Percentiles rank a stretch among this genome's conserved stretches.
These are phyloP conservation scores for Smutsia temminckii DNA, from an alignment of 2,797 vertebrate genomes.

Conservation along the genomic window DNA sequence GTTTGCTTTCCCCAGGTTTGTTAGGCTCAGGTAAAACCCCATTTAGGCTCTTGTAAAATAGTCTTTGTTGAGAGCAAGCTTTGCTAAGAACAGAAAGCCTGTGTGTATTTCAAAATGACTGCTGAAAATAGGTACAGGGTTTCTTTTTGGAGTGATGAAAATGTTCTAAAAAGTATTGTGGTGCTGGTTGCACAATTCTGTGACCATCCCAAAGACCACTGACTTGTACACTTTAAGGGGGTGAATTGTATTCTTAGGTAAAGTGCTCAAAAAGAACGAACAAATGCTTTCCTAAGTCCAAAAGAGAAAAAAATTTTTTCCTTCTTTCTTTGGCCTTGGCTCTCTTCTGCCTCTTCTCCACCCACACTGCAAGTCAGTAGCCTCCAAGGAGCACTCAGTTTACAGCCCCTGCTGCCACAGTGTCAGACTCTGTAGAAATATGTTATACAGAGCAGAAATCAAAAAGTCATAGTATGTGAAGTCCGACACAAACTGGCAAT, in stretches of 20 bases:
- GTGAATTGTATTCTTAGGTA: conserved; percentile 40
- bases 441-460: conserved; percentile 68
- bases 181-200: neutral
- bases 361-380: conserved; percentile 55
- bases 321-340: conserved; percentile 32
- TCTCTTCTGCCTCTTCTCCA: conserved; percentile 61
- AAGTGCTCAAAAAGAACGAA: neutral
- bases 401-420: conserved; percentile 44
- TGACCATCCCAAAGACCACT: neutral
- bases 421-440: conserved; percentile 70
- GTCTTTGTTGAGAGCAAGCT: neutral
- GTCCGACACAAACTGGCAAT: conserved; percentile 64
- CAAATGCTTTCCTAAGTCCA: neutral
- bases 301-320: conserved; percentile 55
- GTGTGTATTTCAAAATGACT: conserved; percentile 19
- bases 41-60: neutral
- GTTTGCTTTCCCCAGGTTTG: neutral
- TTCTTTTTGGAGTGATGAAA: conserved; percentile 7
- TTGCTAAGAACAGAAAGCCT: neutral
- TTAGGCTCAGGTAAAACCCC: neutral
- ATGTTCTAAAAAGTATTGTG: neutral
- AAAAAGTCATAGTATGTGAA: conserved; percentile 47
- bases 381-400: conserved; percentile 76
- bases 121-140: neutral
- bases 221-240: neutral